Evolutionary conservation across 2,888 invertebrate species (phyloP).

Genomic region (Ashinkailepas kermadecensis): DNA sequence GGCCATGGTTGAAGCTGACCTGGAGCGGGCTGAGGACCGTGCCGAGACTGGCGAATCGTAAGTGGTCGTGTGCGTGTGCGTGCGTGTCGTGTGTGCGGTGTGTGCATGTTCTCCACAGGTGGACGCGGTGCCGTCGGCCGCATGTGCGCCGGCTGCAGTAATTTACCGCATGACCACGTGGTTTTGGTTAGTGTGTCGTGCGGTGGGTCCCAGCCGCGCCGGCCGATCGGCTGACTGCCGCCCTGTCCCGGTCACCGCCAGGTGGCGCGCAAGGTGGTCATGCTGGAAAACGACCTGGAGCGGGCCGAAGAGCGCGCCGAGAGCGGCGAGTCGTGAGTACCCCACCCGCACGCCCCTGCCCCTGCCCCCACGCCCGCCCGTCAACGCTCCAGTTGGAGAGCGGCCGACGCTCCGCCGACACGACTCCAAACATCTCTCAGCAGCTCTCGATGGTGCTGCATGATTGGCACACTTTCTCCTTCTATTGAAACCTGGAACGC

Average conservation of each 20-base stretch:
- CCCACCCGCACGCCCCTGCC: neutral
- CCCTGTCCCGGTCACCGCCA: constrained; percentile 41
- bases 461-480: too few relatives aligned
- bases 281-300: constrained; percentile 99
- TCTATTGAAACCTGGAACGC: too few relatives aligned
- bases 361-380: too few relatives aligned
- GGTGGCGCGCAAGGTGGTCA: constrained; percentile 99
- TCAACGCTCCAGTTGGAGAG: too few relatives aligned
- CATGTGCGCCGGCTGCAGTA: neutral
- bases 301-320: constrained; percentile 96
- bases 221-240: neutral
- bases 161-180: neutral
- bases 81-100: neutral
- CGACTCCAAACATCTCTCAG: too few relatives aligned
- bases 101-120: neutral
- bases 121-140: neutral
- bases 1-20: constrained; percentile 54
- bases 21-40: constrained; percentile 54
- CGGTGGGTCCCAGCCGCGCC: too few relatives aligned
- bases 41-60: constrained; percentile 53
- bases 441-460: too few relatives aligned
- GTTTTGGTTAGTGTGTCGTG: neutral
- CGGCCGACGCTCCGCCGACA: too few relatives aligned
- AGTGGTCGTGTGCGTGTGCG: constrained; percentile 34
- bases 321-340: constrained; percentile 72